phyloP scores from a whole-genome alignment of 2,797 vertebrate species.

The Loriculus beryllinus region DNA sequence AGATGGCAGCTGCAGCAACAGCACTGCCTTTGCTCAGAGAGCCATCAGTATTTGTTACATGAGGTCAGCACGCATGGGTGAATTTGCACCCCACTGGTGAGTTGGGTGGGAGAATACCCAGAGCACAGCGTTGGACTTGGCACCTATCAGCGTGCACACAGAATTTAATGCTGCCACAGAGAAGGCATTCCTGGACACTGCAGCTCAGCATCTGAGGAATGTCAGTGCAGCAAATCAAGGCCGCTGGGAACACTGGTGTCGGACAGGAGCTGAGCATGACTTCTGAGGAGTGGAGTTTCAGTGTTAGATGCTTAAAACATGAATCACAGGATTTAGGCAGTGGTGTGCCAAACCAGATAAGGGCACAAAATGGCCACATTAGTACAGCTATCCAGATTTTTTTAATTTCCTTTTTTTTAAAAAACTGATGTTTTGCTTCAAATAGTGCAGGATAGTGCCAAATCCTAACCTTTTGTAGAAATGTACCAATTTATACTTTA shows the following conservation, averaged over 20 bases:
- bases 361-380: neutral
- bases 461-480: neutral
- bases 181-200: neutral
- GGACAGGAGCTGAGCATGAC: neutral
- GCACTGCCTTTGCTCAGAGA: neutral
- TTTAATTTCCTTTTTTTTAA: neutral
- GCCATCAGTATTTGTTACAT: fast-evolving
- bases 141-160: fast-evolving
- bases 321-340: neutral
- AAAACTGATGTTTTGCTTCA: neutral
- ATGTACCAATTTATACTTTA: neutral
- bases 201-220: neutral
- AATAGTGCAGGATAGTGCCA: neutral
- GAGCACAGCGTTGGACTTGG: fast-evolving
- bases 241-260: neutral
- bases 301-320: neutral
- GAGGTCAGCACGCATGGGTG: fast-evolving
- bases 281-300: neutral
- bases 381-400: neutral
- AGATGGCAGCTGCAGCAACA: neutral
- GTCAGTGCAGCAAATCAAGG: fast-evolving
- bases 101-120: neutral
- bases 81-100: fast-evolving
- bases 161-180: neutral
- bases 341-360: neutral